A percentile compares a stretch with the other conserved stretches of the same genome.
These are phyloP conservation scores for Amiota mariae DNA, from an alignment of 2,888 invertebrate species.

Conservation along the genomic window DNA sequence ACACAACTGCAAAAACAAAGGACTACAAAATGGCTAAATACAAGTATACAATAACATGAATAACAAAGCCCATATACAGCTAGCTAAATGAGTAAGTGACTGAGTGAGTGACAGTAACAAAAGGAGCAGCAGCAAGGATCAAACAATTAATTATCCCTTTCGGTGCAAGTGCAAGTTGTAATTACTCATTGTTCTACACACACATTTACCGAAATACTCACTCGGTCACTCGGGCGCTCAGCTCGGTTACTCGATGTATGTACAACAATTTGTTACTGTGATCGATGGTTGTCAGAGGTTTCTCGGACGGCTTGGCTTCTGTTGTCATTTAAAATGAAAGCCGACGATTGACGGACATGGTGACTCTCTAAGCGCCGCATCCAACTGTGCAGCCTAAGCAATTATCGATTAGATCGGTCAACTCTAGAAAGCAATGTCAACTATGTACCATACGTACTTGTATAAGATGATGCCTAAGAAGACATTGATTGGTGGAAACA, in stretches of 20 bases:
- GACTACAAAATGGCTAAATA: slow-evolving; percentile 4
- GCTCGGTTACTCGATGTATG: too few species aligned
- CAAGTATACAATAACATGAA: background rate
- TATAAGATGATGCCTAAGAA: background rate
- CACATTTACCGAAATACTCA: too few species aligned
- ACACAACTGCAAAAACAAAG: slow-evolving; percentile 10
- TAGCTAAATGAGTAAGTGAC: background rate
- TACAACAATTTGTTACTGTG: slow-evolving; percentile 1
- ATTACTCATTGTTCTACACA: slow-evolving; percentile 44
- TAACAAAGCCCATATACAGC: background rate
- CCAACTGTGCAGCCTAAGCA: background rate
- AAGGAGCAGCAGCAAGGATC: slow-evolving; percentile 42
- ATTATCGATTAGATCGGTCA: slow-evolving; percentile 8
- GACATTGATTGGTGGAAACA: background rate
- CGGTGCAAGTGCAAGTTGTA: slow-evolving; percentile 55
- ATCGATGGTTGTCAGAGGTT: slow-evolving; percentile 11
- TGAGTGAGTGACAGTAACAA: slow-evolving; percentile 32
- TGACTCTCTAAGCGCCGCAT: background rate
- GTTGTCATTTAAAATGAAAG: background rate
- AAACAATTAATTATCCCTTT: slow-evolving; percentile 62
- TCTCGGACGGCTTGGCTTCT: background rate
- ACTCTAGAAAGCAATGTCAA: too few species aligned
- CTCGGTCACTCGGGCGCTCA: too few species aligned
- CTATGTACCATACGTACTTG: too few species aligned
- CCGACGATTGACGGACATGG: background rate